These are phyloP conservation scores for Smittia sp. DNA, from an alignment of 2,888 invertebrate species.

Conservation along the genomic window DNA sequence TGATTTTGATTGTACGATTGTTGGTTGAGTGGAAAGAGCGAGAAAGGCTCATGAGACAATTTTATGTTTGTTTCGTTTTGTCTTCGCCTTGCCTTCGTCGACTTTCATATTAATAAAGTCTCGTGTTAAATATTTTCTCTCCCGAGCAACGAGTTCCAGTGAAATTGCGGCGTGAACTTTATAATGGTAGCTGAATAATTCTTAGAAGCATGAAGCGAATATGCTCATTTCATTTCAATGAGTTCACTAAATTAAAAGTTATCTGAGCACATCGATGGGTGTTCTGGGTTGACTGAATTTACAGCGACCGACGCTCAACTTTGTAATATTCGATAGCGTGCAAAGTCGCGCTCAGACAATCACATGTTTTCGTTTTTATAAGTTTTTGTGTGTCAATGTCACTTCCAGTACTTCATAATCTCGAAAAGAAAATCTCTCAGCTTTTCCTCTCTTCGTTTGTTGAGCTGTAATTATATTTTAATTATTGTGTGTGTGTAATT, in stretches of 20 bases:
- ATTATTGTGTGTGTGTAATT: constrained; percentile 33
- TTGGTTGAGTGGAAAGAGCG: neutral
- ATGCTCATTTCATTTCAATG: constrained; percentile 13
- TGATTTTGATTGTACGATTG: constrained; percentile 41
- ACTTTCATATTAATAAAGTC: constrained; percentile 20
- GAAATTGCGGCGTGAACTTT: neutral
- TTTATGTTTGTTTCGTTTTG: constrained; percentile 20
- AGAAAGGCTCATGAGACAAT: constrained; percentile 30
- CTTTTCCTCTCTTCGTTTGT: constrained; percentile 20
- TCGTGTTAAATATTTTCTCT: neutral
- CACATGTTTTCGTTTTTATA: constrained; percentile 20
- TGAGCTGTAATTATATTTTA: constrained; percentile 39
- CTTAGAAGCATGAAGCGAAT: neutral
- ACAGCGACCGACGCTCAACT: neutral
- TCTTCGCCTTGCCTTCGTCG: constrained; percentile 9
- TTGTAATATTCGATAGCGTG: constrained; percentile 5
- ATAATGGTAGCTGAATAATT: constrained; percentile 8
- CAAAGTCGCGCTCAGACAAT: neutral
- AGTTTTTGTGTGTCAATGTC: constrained; percentile 41
- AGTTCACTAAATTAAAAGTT: neutral
- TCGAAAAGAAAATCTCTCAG: constrained; percentile 37
- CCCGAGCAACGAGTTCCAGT: neutral
- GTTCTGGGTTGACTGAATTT: neutral
- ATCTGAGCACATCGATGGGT: neutral
- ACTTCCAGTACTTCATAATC: constrained; percentile 34